These are phyloP conservation scores for Ectemnius lituratus DNA, from an alignment of 2,888 invertebrate species.

Conservation along the genomic window DNA sequence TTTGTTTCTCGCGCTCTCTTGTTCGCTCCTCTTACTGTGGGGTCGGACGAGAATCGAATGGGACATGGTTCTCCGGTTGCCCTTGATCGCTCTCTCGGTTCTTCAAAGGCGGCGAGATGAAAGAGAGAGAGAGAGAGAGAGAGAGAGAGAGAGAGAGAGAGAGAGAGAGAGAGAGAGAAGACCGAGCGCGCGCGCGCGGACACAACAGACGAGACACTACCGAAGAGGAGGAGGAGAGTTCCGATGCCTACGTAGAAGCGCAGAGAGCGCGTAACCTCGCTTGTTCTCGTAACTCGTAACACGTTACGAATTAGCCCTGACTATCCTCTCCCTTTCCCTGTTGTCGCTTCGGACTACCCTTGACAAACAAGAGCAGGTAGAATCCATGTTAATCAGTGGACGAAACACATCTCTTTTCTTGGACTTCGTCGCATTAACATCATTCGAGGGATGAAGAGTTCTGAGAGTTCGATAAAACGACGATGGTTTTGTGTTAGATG, in stretches of 20 bases:
- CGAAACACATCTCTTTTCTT: background rate
- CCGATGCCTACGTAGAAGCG: conserved; percentile 12
- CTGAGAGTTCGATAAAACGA: too few relatives aligned
- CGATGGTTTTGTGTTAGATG: too few relatives aligned
- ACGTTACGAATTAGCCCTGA: conserved; percentile 12
- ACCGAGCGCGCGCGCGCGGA: too few relatives aligned
- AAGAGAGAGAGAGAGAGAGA: conserved; percentile 54
- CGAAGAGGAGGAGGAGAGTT: conserved; percentile 4
- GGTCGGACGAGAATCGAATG: background rate
- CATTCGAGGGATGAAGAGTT: too few relatives aligned
- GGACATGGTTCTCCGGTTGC: conserved; percentile 4
- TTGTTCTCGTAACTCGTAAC: conserved; percentile 15
- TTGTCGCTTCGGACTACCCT: background rate
- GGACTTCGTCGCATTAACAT: background rate
- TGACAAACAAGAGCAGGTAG: conserved; percentile 4
- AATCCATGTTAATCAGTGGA: background rate
- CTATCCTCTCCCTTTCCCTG: background rate
- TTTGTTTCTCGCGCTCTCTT: background rate
- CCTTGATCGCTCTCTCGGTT: conserved; percentile 21
- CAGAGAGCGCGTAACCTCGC: background rate
- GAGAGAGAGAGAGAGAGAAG: conserved; percentile 53
- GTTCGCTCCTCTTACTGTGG: background rate
- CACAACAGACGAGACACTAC: conserved; percentile 10
- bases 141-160: too few relatives aligned
- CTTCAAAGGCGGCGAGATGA: conserved; percentile 54